A percentile compares a stretch with the other conserved stretches of the same genome.
Evolutionary conservation across 2,888 invertebrate genomes (phyloP).

Genomic region (Conomelus anceps): DNA sequence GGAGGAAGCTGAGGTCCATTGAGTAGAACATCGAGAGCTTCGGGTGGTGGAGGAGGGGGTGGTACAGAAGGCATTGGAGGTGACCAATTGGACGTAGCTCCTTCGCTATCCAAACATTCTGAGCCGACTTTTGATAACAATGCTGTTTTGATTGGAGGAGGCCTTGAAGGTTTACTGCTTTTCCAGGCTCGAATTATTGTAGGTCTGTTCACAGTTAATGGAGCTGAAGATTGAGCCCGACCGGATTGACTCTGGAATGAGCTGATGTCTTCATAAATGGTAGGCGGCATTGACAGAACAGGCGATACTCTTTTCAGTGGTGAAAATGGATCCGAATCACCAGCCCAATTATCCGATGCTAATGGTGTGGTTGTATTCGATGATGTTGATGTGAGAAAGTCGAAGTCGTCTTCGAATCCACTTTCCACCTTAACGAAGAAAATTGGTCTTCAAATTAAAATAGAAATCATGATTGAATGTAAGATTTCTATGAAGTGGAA

Average conservation of each 20-base stretch:
- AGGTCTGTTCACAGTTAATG: not conserved
- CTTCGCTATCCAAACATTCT: not conserved
- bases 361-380: constrained; percentile 30
- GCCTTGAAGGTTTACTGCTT: constrained; percentile 48
- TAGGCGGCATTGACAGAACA: constrained; percentile 22
- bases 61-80: constrained; percentile 75
- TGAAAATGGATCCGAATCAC: constrained; percentile 49
- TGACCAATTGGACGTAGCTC: constrained; percentile 44
- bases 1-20: constrained; percentile 36
- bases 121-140: not conserved
- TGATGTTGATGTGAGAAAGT: constrained; percentile 50
- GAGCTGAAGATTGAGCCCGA: not conserved
- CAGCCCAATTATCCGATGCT: constrained; percentile 28
- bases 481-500: not conserved
- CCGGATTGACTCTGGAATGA: not conserved
- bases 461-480: not conserved
- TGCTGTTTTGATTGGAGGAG: constrained; percentile 42
- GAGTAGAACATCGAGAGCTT: constrained; percentile 38
- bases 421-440: constrained; percentile 53
- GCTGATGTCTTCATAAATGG: constrained; percentile 23
- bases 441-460: not conserved
- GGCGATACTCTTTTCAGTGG: constrained; percentile 39
- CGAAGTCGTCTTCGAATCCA: constrained; percentile 79
- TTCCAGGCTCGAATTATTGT: constrained; percentile 47
- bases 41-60: constrained; percentile 64